These are phyloP conservation scores for Tolypeutes matacus DNA, from an alignment of 2,797 vertebrate genomes.

Conservation along the genomic window DNA sequence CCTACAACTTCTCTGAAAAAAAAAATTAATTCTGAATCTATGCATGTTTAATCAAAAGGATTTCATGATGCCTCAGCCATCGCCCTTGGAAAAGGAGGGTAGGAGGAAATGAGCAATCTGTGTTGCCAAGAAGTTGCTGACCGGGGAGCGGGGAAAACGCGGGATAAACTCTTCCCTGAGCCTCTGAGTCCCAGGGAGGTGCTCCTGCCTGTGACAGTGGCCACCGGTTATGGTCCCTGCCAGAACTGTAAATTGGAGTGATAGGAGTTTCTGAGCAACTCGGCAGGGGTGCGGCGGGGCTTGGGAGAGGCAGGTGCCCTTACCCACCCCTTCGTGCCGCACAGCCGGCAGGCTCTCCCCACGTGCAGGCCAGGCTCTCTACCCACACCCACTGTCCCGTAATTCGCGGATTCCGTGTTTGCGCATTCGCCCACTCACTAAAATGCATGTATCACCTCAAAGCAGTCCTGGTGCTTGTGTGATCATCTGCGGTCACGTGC, in stretches of 20 bases:
- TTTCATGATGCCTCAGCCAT: accelerated
- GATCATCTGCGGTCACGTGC: too few relatives aligned
- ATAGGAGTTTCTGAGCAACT: neutral
- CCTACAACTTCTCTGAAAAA: too few relatives aligned
- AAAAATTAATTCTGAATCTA: neutral
- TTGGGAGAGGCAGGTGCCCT: too few relatives aligned
- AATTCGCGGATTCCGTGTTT: too few relatives aligned
- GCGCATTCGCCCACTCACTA: too few relatives aligned
- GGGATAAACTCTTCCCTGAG: accelerated
- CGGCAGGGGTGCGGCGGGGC: neutral
- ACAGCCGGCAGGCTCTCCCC: too few relatives aligned
- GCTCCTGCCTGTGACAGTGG: neutral
- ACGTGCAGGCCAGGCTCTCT: neutral
- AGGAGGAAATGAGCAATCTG: neutral
- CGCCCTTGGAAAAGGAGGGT: neutral
- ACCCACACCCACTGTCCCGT: too few relatives aligned
- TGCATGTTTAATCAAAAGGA: accelerated
- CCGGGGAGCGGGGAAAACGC: neutral
- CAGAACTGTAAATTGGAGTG: accelerated
- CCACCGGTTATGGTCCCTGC: neutral
- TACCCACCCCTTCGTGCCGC: neutral
- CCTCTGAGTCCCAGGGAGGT: neutral
- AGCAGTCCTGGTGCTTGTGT: too few relatives aligned
- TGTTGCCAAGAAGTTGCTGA: neutral
- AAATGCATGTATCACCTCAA: too few relatives aligned